Percentiles rank a stretch among this genome's conserved stretches.
These are phyloP conservation scores for Bombycilla garrulus DNA, from an alignment of 2,113 vertebrate species.

Conservation along the genomic window DNA sequence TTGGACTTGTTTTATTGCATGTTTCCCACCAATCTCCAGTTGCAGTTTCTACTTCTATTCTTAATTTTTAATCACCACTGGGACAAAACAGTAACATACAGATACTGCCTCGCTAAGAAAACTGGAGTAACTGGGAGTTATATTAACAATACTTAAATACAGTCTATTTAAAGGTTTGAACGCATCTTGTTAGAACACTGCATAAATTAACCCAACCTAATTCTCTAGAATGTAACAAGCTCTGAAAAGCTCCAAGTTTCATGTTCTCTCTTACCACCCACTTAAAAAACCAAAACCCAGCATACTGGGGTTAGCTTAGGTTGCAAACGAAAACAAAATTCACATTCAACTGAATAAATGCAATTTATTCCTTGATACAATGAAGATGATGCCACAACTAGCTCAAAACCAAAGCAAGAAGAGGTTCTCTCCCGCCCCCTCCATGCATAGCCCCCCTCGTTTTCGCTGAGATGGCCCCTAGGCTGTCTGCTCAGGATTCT, in stretches of 20 bases:
- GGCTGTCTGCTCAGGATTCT: background rate
- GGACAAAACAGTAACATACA: background rate
- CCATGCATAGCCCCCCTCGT: background rate
- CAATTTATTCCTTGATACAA: background rate
- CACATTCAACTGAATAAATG: background rate
- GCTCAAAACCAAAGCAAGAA: background rate
- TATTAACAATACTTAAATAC: constrained; percentile 29
- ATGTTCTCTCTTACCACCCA: constrained; percentile 31
- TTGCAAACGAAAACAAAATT: background rate
- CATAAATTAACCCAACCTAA: constrained; percentile 56
- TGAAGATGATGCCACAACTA: background rate
- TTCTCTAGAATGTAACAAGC: constrained; percentile 20
- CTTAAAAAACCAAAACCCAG: background rate
- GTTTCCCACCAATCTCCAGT: background rate
- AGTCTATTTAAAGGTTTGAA: constrained; percentile 54
- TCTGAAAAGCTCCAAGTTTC: constrained; percentile 28
- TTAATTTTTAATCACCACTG: background rate
- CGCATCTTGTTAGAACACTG: constrained; percentile 12
- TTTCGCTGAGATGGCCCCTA: background rate
- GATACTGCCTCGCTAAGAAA: background rate
- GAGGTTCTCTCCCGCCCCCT: background rate
- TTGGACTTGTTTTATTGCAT: background rate
- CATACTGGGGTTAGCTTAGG: constrained; percentile 7
- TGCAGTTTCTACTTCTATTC: background rate
- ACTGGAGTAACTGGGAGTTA: constrained; percentile 10